phyloP scores from a whole-genome alignment of 2,797 vertebrate genomes.

The Euphonia xanthogaster region DNA sequence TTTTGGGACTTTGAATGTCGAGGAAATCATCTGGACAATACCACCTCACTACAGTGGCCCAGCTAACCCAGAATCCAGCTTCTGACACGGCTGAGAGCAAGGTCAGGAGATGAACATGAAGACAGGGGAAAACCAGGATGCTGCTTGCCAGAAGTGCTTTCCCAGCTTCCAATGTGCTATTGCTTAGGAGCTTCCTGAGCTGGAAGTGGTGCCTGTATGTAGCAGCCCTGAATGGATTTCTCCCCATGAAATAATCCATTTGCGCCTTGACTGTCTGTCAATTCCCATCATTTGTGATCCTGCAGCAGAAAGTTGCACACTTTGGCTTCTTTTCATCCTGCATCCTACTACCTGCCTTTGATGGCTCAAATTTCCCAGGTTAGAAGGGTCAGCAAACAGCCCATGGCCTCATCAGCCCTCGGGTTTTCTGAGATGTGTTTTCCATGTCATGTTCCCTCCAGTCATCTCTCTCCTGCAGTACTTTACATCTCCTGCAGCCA shows the following conservation, averaged over 20 bases:
- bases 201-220: background rate
- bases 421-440: background rate
- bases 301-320: background rate
- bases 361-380: background rate
- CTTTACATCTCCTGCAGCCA: background rate
- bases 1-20: background rate
- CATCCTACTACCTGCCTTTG: background rate
- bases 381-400: background rate
- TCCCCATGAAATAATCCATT: background rate
- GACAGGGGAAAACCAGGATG: background rate
- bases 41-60: background rate
- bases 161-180: background rate
- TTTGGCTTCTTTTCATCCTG: background rate
- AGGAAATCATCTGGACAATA: background rate
- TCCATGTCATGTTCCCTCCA: background rate
- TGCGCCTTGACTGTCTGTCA: background rate
- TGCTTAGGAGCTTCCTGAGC: background rate
- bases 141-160: background rate
- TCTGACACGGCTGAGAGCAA: background rate
- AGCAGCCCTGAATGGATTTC: background rate
- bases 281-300: background rate
- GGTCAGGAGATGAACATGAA: background rate
- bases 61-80: background rate
- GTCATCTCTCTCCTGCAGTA: background rate
- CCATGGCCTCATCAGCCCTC: accelerated